Conservation (phyloP, 2,113 vertebrate species). For the Uria lomvia region DNA sequence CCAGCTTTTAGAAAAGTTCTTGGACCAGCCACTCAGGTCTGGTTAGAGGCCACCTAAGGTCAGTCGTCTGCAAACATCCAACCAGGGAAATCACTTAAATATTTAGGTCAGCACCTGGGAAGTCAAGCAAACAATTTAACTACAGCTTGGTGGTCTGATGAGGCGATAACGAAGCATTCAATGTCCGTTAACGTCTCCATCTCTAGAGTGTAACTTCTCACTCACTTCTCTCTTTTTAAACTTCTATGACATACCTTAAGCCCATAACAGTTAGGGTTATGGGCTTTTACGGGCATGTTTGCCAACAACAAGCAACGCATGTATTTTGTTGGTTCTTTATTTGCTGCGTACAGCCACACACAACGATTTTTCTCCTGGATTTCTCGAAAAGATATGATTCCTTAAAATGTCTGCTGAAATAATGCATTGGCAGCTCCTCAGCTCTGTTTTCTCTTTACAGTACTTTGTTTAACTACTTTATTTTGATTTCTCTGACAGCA, state of each 20-base stretch:
- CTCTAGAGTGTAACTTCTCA: neutral
- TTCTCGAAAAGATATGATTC: neutral
- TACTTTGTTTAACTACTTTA: neutral
- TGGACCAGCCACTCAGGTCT: neutral
- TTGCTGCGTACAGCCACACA: neutral
- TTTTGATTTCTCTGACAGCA: constrained; percentile 27
- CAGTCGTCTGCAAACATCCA: neutral
- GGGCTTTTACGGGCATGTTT: neutral
- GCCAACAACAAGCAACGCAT: neutral
- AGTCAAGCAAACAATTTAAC: neutral
- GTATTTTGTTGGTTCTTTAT: neutral
- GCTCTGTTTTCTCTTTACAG: neutral
- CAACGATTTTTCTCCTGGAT: neutral
- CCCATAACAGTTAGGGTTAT: neutral
- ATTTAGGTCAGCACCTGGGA: neutral
- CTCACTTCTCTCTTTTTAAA: neutral
- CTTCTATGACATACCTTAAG: neutral
- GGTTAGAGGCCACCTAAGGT: neutral
- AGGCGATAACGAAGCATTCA: neutral
- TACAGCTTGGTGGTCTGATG: neutral
- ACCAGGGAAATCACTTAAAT: neutral
- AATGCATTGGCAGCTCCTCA: neutral
- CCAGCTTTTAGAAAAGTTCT: neutral
- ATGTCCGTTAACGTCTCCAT: neutral
- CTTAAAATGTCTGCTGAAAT: neutral